A percentile compares a stretch with the other conserved stretches of the same genome.
Conservation (phyloP, 2,888 invertebrate genomes). For the Dorcus parallelipipedus region DNA sequence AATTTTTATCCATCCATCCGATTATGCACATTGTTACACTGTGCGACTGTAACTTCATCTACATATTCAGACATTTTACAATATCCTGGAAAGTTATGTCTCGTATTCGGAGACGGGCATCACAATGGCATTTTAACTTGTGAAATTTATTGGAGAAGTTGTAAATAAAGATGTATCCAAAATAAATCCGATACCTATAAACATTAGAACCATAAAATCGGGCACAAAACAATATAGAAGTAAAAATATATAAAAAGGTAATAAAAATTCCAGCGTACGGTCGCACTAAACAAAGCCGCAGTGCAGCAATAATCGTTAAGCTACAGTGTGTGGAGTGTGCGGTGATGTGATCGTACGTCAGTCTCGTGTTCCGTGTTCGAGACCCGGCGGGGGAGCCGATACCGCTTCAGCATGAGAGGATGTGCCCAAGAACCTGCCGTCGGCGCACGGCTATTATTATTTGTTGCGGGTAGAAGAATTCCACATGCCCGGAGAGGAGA, state of each 20-base stretch:
- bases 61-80: too few species aligned
- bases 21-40: too few species aligned
- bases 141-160: too few species aligned
- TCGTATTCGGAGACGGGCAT: too few species aligned
- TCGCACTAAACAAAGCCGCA: conserved; percentile 32
- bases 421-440: background rate
- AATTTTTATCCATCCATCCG: too few species aligned
- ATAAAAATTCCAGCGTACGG: conserved; percentile 34
- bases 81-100: too few species aligned
- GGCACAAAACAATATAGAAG: conserved; percentile 27
- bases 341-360: conserved; percentile 35
- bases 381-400: conserved; percentile 24
- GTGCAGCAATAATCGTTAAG: conserved; percentile 35
- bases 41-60: too few species aligned
- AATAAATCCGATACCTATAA: conserved; percentile 20
- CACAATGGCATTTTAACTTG: too few species aligned
- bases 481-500: background rate
- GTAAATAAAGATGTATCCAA: background rate
- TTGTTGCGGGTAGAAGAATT: background rate
- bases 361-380: conserved; percentile 36
- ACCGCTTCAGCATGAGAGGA: background rate
- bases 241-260: conserved; percentile 28
- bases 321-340: conserved; percentile 32
- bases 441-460: background rate
- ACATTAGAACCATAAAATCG: conserved; percentile 22